phyloP scores from a whole-genome alignment of 2,797 vertebrate genomes.

The Thripadectes ignobilis region DNA sequence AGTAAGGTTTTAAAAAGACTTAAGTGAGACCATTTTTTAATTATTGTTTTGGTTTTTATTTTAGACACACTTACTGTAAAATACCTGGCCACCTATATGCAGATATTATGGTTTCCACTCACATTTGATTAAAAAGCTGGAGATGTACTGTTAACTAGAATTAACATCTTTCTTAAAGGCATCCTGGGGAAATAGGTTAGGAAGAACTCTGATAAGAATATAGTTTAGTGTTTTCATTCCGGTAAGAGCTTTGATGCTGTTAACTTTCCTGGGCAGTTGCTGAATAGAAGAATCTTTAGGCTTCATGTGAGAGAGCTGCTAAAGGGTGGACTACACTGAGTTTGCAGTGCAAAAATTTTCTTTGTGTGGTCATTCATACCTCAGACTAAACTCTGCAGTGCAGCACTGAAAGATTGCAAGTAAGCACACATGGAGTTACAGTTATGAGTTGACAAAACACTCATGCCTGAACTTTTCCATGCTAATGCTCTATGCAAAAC shows the following conservation, averaged over 20 bases:
- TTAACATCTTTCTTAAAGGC: not conserved
- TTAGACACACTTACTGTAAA: not conserved
- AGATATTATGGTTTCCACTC: not conserved
- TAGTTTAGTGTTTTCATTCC: not conserved
- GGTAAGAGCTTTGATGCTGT: not conserved
- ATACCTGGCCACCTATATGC: not conserved
- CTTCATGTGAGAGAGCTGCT: not conserved
- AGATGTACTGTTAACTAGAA: not conserved
- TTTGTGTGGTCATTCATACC: fast-evolving
- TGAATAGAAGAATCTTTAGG: not conserved
- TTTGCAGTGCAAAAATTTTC: not conserved
- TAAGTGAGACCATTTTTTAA: not conserved
- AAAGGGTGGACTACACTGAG: not conserved
- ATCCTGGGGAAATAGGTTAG: not conserved
- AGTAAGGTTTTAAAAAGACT: not conserved
- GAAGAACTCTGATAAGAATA: not conserved
- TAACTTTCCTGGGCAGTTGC: not conserved
- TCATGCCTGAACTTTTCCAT: not conserved
- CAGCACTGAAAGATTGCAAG: not conserved
- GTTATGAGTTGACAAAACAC: not conserved
- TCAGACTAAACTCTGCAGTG: not conserved
- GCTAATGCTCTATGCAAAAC: not conserved
- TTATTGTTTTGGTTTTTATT: not conserved
- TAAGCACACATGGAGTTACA: not conserved
- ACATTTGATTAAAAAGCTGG: not conserved